Conservation (phyloP, 2,797 vertebrate genomes). For the Graptemys geographica region DNA sequence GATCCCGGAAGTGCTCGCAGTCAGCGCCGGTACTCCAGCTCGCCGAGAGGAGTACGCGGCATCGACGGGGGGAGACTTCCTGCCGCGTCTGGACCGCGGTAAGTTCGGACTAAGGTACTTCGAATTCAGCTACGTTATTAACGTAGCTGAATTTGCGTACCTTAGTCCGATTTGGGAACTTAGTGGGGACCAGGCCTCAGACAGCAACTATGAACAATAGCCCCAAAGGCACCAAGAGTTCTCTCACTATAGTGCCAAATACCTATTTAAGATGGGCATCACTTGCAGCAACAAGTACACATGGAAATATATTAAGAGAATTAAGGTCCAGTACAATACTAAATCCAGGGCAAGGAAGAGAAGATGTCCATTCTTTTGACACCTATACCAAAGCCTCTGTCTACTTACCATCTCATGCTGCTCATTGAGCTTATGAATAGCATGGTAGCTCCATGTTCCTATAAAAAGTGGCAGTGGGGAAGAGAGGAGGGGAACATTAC, state of each 20-base stretch:
- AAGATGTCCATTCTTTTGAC: neutral
- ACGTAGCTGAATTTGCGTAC: too few species aligned
- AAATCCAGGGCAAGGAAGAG: neutral
- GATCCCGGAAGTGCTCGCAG: too few species aligned
- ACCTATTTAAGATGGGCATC: neutral
- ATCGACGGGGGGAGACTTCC: too few species aligned
- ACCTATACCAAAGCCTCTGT: neutral
- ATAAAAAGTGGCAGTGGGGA: rapidly evolving
- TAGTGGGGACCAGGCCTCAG: too few species aligned
- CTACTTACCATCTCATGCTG: neutral
- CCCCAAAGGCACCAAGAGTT: rapidly evolving
- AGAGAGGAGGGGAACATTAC: neutral
- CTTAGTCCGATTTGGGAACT: too few species aligned
- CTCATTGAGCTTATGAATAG: rapidly evolving
- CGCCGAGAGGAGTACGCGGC: too few species aligned
- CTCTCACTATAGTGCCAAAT: neutral
- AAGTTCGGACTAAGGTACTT: too few species aligned
- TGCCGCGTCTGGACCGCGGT: too few species aligned
- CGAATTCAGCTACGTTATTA: too few species aligned
- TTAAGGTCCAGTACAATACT: neutral
- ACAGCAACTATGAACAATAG: neutral
- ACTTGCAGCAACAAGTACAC: neutral
- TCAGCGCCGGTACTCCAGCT: too few species aligned
- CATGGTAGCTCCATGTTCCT: neutral
- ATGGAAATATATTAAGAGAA: neutral